Evolutionary conservation across 2,888 invertebrate genomes (phyloP), one percentile per base, ranked within the genome.

Genomic region (Ochropleura plecta): DNA sequence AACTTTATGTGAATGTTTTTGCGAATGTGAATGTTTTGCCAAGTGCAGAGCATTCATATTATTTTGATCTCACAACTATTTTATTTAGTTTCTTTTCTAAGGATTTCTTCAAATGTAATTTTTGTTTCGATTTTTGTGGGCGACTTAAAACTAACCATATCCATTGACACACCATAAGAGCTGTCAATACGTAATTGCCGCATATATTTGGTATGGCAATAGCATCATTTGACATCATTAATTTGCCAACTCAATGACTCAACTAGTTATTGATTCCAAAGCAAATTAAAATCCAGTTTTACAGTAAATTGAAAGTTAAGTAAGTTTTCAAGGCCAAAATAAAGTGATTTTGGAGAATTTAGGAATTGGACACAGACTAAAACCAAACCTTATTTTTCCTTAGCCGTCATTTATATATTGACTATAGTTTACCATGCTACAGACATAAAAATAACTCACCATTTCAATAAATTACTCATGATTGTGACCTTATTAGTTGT

Each of bases 401-500:
- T 65, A 4, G 3, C 6, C n/a, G 10, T 30, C 44, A 20, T 12
- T 57, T n/a, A 18, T 40, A 78, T 12, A 8, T 51, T 7, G 10
- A 18, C 4, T 20, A 20, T 3, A 16, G 20, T 46, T 57, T 8
- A 51, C 20, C 5, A 10, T 48, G 48, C 18, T n/a, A 68, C 12
- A 9, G n/a, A 51, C 42, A n/a, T 18, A n/a, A 67, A 16, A 18
- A 67, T 75, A 40, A 75, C 16, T 59, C 57, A 51, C 6, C 8
- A n/a, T 66, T 14, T 18, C n/a, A 63, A 14, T 46, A 55, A 20
- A 64, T 42, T 59, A 46, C 40, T 46, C 12, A 68, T 68, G 20
- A 9, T 20, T 7, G 49, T 59, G 42, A 0, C 3, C 12, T 57
- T n/a, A 46, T 30, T 55, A 2, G 14, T 20, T 49, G 14, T 48